A percentile compares a stretch with the other conserved stretches of the same genome.
phyloP scores from a whole-genome alignment of 2,888 invertebrate species.

The Cataglyphis albicans region DNA sequence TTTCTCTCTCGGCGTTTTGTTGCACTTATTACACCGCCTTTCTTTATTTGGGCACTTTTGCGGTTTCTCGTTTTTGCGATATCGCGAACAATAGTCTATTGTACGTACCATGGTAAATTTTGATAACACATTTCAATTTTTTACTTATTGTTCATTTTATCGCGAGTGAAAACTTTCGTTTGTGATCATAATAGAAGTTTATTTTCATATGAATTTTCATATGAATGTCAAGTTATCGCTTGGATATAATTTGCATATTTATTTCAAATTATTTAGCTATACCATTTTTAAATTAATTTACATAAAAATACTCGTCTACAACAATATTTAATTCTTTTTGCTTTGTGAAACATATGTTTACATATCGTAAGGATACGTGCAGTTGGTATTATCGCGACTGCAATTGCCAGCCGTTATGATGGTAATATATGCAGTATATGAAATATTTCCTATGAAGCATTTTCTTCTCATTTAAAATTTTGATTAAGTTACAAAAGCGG shows the following conservation, averaged over 20 bases:
- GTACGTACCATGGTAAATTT: neutral
- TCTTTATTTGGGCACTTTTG: conserved; percentile 21
- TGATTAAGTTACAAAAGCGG: neutral
- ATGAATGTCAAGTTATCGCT: neutral
- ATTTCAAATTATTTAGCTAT: neutral
- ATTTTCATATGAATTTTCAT: neutral
- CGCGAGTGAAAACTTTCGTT: neutral
- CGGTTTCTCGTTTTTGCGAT: neutral
- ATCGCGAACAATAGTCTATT: neutral
- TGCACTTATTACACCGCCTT: conserved; percentile 40
- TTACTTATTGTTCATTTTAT: neutral
- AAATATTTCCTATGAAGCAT: neutral
- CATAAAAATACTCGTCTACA: neutral
- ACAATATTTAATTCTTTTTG: neutral
- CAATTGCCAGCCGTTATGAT: conserved; percentile 38
- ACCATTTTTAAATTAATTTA: neutral
- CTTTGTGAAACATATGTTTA: neutral
- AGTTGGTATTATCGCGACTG: conserved; percentile 48
- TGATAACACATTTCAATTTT: neutral
- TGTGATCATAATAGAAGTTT: neutral
- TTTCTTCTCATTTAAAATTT: neutral
- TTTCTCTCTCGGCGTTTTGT: conserved; percentile 61
- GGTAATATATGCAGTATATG: conserved; percentile 8
- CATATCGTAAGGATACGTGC: conserved; percentile 1
- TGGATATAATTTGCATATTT: neutral